Percentiles rank a stretch among this genome's conserved stretches.
Conservation (phyloP, 2,888 invertebrate species). For the Tipula confusa region DNA sequence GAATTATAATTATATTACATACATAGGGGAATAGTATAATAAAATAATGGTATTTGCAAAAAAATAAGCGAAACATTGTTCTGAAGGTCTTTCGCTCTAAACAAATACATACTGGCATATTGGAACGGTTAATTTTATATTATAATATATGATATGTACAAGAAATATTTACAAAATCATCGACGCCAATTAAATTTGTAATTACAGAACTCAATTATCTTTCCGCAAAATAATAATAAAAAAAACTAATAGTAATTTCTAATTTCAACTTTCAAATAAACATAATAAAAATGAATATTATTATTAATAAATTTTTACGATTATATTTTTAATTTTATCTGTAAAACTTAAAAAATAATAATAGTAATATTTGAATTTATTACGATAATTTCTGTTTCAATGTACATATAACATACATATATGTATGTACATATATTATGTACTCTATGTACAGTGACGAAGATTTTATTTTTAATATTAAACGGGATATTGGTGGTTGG, state of each 20-base stretch:
- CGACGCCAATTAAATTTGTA: slow-evolving; percentile 20
- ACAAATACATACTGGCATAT: not conserved
- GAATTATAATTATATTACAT: not conserved
- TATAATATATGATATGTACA: not conserved
- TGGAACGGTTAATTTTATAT: not conserved
- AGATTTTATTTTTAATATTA: slow-evolving; percentile 3
- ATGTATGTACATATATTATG: not conserved
- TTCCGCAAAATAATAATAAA: slow-evolving; percentile 1
- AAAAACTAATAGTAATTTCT: slow-evolving; percentile 14
- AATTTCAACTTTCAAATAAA: slow-evolving; percentile 25
- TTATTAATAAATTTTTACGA: slow-evolving; percentile 25
- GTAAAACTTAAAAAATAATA: not conserved
- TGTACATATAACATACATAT: not conserved
- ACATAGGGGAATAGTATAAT: not conserved
- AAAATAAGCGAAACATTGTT: not conserved
- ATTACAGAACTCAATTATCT: slow-evolving; percentile 25
- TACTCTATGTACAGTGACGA: not conserved
- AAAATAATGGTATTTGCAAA: not conserved
- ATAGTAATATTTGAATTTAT: slow-evolving; percentile 3
- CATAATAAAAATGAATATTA: slow-evolving; percentile 25
- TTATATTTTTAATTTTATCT: slow-evolving; percentile 10
- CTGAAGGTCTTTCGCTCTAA: slow-evolving; percentile 13
- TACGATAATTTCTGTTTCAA: not conserved
- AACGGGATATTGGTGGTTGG: slow-evolving; percentile 25
- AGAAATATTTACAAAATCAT: slow-evolving; percentile 25